phyloP scores from a whole-genome alignment of 2,888 invertebrate genomes.

The Brenthis ino region DNA sequence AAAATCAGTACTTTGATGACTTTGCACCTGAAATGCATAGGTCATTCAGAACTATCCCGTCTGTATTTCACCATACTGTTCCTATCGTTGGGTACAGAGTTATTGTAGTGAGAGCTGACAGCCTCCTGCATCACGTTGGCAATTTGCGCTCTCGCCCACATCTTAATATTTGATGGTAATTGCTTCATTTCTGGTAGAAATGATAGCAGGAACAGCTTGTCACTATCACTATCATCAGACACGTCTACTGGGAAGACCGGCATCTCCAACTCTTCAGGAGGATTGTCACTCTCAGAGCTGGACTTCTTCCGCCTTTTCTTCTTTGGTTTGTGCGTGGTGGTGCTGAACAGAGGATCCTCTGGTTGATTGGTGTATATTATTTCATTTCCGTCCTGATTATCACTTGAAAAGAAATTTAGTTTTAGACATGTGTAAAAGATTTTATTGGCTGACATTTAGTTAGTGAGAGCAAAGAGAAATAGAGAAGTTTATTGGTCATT shows the following conservation, averaged over 20 bases:
- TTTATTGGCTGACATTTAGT: neutral
- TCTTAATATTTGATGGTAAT: constrained; percentile 68
- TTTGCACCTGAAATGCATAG: neutral
- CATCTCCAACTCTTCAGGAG: constrained; percentile 65
- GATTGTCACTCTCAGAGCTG: constrained; percentile 46
- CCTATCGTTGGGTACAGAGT: constrained; percentile 51
- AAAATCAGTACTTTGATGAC: neutral
- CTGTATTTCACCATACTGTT: constrained; percentile 51
- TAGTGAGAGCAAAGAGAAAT: too few species aligned
- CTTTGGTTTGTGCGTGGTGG: constrained; percentile 37
- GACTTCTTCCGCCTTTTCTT: constrained; percentile 50
- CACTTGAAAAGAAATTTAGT: constrained; percentile 24
- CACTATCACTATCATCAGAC: constrained; percentile 62
- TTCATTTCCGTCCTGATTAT: constrained; percentile 30
- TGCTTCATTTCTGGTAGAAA: constrained; percentile 74
- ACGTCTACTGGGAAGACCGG: constrained; percentile 59
- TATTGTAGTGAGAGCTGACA: constrained; percentile 61
- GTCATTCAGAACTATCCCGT: constrained; percentile 51
- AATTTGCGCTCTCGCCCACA: constrained; percentile 75
- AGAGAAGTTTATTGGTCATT: too few species aligned
- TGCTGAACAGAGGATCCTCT: constrained; percentile 31
- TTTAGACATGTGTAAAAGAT: neutral
- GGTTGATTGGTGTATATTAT: constrained; percentile 28
- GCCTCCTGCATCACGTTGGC: constrained; percentile 76
- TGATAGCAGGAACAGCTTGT: constrained; percentile 67